Percentiles rank a stretch among this genome's conserved stretches.
Evolutionary conservation across 1,140 invertebrate genomes (phyloP).

Genomic region (Micrasema minimum): DNA sequence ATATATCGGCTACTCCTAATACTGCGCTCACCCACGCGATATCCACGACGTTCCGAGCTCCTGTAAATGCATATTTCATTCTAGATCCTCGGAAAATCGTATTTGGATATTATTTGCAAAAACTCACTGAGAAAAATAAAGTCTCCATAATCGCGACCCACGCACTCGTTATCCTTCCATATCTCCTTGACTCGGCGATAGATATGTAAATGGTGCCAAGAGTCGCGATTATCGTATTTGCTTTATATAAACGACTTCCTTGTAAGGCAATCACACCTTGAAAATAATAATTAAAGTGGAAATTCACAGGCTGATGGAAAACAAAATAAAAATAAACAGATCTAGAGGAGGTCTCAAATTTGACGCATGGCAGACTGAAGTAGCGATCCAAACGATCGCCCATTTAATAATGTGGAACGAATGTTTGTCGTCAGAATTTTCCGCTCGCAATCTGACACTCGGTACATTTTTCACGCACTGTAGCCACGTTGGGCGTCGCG

Average conservation of each 20-base stretch:
- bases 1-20: slow-evolving; percentile 7
- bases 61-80: not conserved
- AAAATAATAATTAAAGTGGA: slow-evolving; percentile 10
- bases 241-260: slow-evolving; percentile 3
- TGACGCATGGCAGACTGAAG: slow-evolving; percentile 17
- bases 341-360: slow-evolving; percentile 5
- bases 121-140: slow-evolving; percentile 4
- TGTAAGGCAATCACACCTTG: slow-evolving; percentile 18
- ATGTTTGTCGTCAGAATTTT: slow-evolving; percentile 28
- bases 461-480: slow-evolving; percentile 30
- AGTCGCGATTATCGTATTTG: slow-evolving; percentile 26
- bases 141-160: slow-evolving; percentile 1
- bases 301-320: slow-evolving; percentile 1
- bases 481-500: not conserved
- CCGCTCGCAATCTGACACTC: slow-evolving; percentile 21
- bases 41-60: not conserved
- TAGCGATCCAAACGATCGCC: slow-evolving; percentile 17
- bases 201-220: slow-evolving; percentile 20
- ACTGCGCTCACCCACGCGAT: slow-evolving; percentile 10
- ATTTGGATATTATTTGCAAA: no score
- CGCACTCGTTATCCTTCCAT: slow-evolving; percentile 20
- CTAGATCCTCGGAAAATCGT: no score
- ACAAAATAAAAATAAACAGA: slow-evolving; percentile 19
- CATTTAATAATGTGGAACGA: slow-evolving; percentile 30
- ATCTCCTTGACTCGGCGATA: slow-evolving; percentile 25